Conservation (phyloP, 2,888 invertebrate species). For the Limnephilus auricula region DNA sequence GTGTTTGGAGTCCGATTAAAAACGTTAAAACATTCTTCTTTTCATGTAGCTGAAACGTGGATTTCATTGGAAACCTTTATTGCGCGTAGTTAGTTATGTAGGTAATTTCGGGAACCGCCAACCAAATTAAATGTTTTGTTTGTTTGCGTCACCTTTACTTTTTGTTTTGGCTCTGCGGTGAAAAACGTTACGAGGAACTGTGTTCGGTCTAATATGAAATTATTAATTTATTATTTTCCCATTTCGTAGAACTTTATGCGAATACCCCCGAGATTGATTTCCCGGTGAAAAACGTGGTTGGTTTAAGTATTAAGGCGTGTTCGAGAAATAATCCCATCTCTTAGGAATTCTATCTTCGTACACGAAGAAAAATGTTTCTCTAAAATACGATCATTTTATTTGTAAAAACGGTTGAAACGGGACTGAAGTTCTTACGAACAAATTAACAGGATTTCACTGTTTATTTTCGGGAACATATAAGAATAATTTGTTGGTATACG, state of each 20-base stretch:
- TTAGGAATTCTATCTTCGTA: constrained; percentile 2
- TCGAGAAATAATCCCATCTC: background rate
- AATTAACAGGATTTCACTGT: too few species aligned
- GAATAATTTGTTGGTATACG: too few species aligned
- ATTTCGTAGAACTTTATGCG: background rate
- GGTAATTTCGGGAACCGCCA: background rate
- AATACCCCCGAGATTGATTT: background rate
- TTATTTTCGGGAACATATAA: too few species aligned
- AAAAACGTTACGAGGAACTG: too few species aligned
- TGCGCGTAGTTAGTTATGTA: background rate
- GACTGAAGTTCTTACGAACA: too few species aligned
- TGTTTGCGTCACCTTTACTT: background rate
- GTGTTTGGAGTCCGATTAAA: background rate
- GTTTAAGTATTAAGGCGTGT: background rate
- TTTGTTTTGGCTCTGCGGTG: background rate
- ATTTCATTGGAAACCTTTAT: background rate
- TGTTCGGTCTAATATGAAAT: background rate
- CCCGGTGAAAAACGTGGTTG: background rate
- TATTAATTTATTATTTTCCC: background rate
- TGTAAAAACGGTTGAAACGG: too few species aligned
- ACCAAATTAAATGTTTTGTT: background rate
- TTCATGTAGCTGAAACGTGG: background rate
- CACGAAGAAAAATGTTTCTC: too few species aligned
- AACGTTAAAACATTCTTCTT: background rate
- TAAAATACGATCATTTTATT: too few species aligned